Percentiles rank a stretch among this genome's conserved stretches.
phyloP scores from a whole-genome alignment of 1,140 invertebrate genomes.

The Magallana angulata region DNA sequence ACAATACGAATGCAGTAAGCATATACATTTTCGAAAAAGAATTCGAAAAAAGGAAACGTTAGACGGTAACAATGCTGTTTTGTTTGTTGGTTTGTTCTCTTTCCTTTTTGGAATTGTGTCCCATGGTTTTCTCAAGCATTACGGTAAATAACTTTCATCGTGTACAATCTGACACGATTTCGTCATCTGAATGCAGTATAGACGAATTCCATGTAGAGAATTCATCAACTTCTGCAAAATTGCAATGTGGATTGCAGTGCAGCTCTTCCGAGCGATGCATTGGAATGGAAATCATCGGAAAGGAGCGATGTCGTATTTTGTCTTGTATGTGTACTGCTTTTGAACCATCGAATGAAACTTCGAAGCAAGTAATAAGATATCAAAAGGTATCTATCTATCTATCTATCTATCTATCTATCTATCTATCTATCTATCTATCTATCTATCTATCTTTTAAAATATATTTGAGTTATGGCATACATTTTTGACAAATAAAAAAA shows the following conservation, averaged over 20 bases:
- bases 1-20: too few species aligned
- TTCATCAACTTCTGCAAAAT: not conserved
- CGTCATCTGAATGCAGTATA: not conserved
- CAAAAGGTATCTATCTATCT: not conserved
- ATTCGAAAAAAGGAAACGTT: too few species aligned
- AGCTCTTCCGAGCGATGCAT: not conserved
- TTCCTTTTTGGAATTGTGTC: too few species aligned
- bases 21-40: too few species aligned
- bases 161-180: not conserved
- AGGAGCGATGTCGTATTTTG: not conserved
- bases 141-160: not conserved
- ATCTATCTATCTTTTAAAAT: not conserved
- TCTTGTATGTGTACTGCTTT: not conserved
- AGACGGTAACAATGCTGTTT: too few species aligned
- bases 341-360: not conserved
- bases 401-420: too few species aligned
- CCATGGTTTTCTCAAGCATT: too few species aligned
- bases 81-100: too few species aligned
- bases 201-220: not conserved
- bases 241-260: not conserved
- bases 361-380: not conserved
- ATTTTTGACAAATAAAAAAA: too few species aligned
- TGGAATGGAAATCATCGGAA: not conserved
- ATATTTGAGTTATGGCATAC: too few species aligned
- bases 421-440: not conserved